Evolutionary conservation across 2,888 invertebrate genomes (phyloP).

Genomic region (Arctia plantaginis): DNA sequence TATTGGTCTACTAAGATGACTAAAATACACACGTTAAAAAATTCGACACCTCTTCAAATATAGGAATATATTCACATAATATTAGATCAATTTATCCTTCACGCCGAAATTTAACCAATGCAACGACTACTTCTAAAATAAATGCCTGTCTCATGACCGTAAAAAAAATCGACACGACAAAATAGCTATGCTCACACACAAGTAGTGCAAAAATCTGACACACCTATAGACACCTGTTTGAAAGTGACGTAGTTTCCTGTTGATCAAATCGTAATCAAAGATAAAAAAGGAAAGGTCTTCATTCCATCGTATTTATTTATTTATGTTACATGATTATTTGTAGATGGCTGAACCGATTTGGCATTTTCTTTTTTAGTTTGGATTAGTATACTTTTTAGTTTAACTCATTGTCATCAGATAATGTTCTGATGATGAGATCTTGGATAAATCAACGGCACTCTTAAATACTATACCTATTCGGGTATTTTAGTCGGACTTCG

Average conservation of each 20-base stretch:
- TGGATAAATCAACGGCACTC: no score
- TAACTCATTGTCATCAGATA: no score
- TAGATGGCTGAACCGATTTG: no score
- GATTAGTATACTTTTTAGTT: no score
- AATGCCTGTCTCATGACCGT: background rate
- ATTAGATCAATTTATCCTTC: background rate
- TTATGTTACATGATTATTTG: no score
- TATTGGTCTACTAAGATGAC: background rate
- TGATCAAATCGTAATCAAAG: background rate
- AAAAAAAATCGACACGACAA: background rate
- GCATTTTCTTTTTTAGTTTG: no score
- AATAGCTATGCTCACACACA: background rate
- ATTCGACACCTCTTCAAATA: background rate
- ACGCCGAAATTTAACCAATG: background rate
- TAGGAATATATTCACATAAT: background rate
- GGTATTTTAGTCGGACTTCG: background rate
- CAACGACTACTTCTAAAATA: background rate
- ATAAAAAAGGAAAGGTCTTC: background rate
- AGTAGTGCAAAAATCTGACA: conserved; percentile 1
- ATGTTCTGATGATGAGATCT: no score
- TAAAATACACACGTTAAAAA: background rate
- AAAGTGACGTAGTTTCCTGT: conserved; percentile 1
- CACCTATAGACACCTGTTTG: background rate
- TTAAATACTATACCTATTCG: background rate
- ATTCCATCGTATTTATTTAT: background rate